A percentile compares a stretch with the other conserved stretches of the same genome.
Evolutionary conservation across 2,797 vertebrate species (phyloP).

Genomic region (Spea hammondii): DNA sequence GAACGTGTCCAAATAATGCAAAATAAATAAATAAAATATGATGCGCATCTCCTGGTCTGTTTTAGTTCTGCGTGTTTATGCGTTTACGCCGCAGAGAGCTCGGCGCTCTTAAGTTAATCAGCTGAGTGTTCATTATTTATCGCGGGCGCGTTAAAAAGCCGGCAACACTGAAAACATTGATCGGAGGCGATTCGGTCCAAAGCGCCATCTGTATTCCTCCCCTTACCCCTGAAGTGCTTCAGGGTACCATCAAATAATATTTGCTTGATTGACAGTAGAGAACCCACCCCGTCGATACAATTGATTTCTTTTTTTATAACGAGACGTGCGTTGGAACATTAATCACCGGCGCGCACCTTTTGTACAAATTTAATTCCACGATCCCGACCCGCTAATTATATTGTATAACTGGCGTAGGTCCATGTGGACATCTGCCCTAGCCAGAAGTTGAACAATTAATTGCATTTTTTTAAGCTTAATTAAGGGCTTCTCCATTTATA

Average conservation of each 20-base stretch:
- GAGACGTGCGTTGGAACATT: conserved; percentile 47
- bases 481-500: background rate
- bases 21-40: conserved; percentile 69
- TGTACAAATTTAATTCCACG: conserved; percentile 4
- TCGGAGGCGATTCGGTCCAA: conserved; percentile 56
- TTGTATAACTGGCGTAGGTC: conserved; percentile 44
- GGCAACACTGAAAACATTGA: conserved; percentile 62
- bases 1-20: conserved; percentile 71
- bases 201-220: conserved; percentile 58
- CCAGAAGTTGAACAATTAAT: conserved; percentile 42
- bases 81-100: conserved; percentile 69
- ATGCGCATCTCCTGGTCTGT: conserved; percentile 62
- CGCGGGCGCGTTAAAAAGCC: conserved; percentile 56
- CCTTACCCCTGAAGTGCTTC: conserved; percentile 55
- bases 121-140: conserved; percentile 72
- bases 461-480: conserved; percentile 35
- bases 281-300: conserved; percentile 57
- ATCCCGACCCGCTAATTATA: conserved; percentile 44
- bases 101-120: conserved; percentile 70
- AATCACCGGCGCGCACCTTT: conserved; percentile 19
- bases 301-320: conserved; percentile 55
- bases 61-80: conserved; percentile 63
- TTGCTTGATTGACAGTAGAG: conserved; percentile 64
- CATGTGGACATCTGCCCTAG: conserved; percentile 31
- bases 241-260: conserved; percentile 67